Evolutionary conservation across 2,797 vertebrate genomes (phyloP).

Genomic region (Acanthurus leucopareius): DNA sequence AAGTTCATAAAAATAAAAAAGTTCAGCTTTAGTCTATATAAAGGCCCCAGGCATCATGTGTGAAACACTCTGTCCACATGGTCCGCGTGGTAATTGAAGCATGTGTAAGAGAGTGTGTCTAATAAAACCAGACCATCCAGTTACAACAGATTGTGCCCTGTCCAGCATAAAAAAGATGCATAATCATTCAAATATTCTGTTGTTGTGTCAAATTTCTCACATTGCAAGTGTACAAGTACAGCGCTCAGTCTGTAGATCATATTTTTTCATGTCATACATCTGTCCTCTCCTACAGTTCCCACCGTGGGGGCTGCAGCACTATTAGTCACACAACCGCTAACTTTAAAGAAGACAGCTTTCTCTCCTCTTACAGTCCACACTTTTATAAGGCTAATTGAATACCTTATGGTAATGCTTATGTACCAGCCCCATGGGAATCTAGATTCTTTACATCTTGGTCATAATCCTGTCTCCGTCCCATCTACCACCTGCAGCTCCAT

Average conservation of each 20-base stretch:
- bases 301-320: background rate
- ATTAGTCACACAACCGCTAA: background rate
- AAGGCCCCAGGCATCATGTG: background rate
- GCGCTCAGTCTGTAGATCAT: background rate
- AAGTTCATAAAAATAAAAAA: slow-evolving; percentile 4
- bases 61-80: background rate
- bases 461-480: background rate
- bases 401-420: background rate
- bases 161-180: background rate
- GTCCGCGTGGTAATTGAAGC: background rate
- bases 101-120: background rate
- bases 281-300: background rate
- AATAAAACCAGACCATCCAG: background rate
- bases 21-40: background rate
- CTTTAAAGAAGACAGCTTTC: background rate
- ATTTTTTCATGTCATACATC: slow-evolving; percentile 14
- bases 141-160: background rate
- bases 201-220: background rate
- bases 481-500: slow-evolving; percentile 12
- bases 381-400: background rate
- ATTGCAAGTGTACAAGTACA: background rate
- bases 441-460: background rate
- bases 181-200: background rate
- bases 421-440: background rate
- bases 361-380: background rate